These are phyloP conservation scores for Syngnathus rostellatus DNA, from an alignment of 2,797 vertebrate species.

Conservation along the genomic window DNA sequence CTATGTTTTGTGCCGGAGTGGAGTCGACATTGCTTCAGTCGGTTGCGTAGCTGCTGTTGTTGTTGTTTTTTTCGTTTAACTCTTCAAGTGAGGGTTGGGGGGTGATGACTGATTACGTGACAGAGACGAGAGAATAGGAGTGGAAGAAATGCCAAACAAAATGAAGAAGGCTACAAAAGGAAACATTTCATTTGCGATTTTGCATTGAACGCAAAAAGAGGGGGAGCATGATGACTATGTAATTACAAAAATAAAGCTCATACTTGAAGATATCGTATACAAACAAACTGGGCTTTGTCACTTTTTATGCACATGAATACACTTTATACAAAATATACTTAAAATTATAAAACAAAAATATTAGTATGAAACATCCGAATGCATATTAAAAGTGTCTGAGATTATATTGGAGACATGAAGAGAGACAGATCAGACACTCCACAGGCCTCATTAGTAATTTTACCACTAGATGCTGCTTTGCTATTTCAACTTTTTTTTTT, in stretches of 20 bases:
- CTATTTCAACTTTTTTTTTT: too few relatives aligned
- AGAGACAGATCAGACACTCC: too few relatives aligned
- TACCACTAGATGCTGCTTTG: too few relatives aligned
- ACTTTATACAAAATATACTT: background rate
- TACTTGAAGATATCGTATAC: background rate
- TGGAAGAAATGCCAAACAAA: constrained; percentile 44
- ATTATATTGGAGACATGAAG: background rate
- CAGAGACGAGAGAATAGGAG: constrained; percentile 60
- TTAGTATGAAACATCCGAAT: too few relatives aligned
- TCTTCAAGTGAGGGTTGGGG: constrained; percentile 53
- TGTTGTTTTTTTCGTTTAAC: constrained; percentile 41
- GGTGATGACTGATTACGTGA: constrained; percentile 69
- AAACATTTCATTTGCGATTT: background rate
- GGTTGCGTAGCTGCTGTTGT: constrained; percentile 57
- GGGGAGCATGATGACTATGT: constrained; percentile 25
- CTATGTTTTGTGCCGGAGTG: constrained; percentile 70
- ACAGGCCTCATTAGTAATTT: too few relatives aligned
- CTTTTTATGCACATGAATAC: background rate
- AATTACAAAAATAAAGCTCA: constrained; percentile 20
- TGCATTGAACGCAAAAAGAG: background rate
- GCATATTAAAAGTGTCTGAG: background rate
- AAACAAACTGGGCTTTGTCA: background rate
- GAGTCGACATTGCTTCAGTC: constrained; percentile 54
- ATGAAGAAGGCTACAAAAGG: background rate
- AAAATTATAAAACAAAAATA: too few relatives aligned